phyloP scores from a whole-genome alignment of 2,888 invertebrate species.

The Apoda limacodes region DNA sequence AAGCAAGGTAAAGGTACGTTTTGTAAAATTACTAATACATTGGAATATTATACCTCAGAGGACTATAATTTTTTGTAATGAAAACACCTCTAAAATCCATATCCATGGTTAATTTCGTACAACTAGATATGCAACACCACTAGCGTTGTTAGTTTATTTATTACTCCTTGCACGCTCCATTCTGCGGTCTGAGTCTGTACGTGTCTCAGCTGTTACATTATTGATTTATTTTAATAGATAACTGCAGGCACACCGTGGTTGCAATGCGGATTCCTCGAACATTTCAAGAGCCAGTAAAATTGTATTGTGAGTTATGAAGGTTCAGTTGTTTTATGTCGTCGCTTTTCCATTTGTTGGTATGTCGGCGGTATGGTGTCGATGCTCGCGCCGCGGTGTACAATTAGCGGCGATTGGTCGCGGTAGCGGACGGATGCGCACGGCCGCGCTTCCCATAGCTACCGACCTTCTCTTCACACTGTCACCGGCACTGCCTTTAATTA shows the following conservation, averaged over 20 bases:
- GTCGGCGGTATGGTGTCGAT: slow-evolving; percentile 18
- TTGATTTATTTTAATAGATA: slow-evolving; percentile 10
- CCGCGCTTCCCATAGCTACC: slow-evolving; percentile 65
- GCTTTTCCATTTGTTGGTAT: too few relatives aligned
- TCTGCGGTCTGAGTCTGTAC: slow-evolving; percentile 20
- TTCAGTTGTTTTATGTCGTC: too few relatives aligned
- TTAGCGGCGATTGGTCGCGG: slow-evolving; percentile 64
- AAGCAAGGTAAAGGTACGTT: too few relatives aligned
- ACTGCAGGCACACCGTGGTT: too few relatives aligned
- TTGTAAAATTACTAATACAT: too few relatives aligned
- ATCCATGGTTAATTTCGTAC: too few relatives aligned
- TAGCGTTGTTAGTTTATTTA: slow-evolving; percentile 26
- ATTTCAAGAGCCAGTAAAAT: too few relatives aligned
- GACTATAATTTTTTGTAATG: too few relatives aligned
- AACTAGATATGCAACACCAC: slow-evolving; percentile 24
- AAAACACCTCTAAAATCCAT: too few relatives aligned
- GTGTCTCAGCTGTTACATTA: background rate
- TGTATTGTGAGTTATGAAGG: too few relatives aligned
- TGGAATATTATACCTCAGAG: too few relatives aligned
- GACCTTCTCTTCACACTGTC: slow-evolving; percentile 22
- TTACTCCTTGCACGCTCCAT: slow-evolving; percentile 21
- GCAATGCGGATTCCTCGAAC: too few relatives aligned
- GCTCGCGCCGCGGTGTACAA: slow-evolving; percentile 32
- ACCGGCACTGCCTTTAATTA: slow-evolving; percentile 47
- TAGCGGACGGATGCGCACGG: slow-evolving; percentile 59